These are phyloP conservation scores for Antechinus flavipes DNA, from an alignment of 2,113 vertebrate genomes.

Conservation along the genomic window DNA sequence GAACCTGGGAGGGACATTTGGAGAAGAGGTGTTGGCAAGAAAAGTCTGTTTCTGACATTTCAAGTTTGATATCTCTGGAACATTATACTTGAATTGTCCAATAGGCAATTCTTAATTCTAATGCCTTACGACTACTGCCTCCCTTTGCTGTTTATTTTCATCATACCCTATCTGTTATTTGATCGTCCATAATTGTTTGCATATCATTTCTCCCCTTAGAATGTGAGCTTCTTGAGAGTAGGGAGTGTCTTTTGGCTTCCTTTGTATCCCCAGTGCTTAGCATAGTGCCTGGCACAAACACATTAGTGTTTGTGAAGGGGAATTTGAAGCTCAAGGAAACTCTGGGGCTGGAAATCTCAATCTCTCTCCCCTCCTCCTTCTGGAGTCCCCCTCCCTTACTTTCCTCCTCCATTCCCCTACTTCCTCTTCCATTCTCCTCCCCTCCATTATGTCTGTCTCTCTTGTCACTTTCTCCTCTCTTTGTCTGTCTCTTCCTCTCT, in stretches of 20 bases:
- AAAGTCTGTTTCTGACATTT: no score
- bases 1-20: not conserved
- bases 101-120: not conserved
- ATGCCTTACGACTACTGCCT: no score
- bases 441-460: not conserved
- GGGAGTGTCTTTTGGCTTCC: conserved; percentile 3
- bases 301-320: not conserved
- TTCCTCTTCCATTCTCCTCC: no score
- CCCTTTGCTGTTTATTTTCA: no score
- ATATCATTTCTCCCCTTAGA: not conserved
- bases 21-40: not conserved
- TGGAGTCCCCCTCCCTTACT: no score
- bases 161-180: no score
- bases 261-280: not conserved
- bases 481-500: not conserved
- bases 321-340: no score
- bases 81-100: not conserved
- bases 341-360: no score
- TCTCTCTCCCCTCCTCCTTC: no score
- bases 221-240: conserved; percentile 8
- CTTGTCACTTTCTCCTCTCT: no score
- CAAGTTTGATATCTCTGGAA: no score
- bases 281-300: not conserved
- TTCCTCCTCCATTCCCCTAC: no score
- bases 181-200: not conserved